Evolutionary conservation across 2,113 vertebrate genomes (phyloP), one percentile per base, ranked within the genome.

Genomic region (Rhynchopsitta pachyrhyncha): DNA sequence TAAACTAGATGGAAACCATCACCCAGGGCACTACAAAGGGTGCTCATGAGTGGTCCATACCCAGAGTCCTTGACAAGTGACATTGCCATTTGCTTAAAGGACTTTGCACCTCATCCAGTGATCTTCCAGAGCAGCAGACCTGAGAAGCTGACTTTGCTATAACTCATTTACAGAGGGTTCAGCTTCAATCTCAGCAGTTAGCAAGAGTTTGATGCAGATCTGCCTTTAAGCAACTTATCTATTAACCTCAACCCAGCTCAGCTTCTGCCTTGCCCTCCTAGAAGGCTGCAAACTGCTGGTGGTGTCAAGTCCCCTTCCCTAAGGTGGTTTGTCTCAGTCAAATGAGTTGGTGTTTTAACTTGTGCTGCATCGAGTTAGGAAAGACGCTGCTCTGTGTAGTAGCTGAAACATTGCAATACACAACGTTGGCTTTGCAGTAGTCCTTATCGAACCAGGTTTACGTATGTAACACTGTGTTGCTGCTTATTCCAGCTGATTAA

Each of bases 371-470:
- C 33, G 68, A 15, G 28, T 31, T 28, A 53, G 68, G 44, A 37
- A 44, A 59, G 63, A 20, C 11, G 25, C 7, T 35, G 52, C 13
- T 47, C 41, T 27, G 19, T 0, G 0, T 14, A 19, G 27, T 7
- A 22, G 60, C 29, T 13, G 19, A 60, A 22, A 23, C 3, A 13
- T 28, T 59, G 39, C 64, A 27, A 22, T 49, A 11, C 8, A 8
- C 46, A 1, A 0, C 1, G 5, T 8, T 29, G 44, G 13, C 39
- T 4, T 3, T 16, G 17, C 67, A 31, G 13, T 2, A 15, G 28
- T 4, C 80, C 28, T 90, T 74, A 73, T 94, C 33, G 0, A 75
- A 41, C 7, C 17, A 12, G 29, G 17, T 35, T 50, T 42, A 27
- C 67, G 17, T 1, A 8, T 20, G 50, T 47, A 49, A 35, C 0